Base-by-base conservation (phyloP, 2,113 vertebrate species). In the Columba janthina region DNA sequence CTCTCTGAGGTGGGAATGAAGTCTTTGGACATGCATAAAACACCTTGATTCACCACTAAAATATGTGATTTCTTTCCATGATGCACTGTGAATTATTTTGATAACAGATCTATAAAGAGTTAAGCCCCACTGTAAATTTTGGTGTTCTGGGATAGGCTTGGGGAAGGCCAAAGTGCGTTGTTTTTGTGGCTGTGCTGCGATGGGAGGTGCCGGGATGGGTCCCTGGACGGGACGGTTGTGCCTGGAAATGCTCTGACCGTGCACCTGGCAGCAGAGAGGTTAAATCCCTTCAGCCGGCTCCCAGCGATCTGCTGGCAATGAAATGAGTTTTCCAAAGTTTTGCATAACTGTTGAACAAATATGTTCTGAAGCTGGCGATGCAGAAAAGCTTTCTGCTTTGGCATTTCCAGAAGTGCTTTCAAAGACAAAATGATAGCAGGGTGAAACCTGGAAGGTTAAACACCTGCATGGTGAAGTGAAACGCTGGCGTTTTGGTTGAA, bases 321-420 rank as follows among this genome's bases (percentile, higher is more conserved):
- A 91, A 77, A 51, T 31, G 34, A 76, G 71, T 75, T 93, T 95
- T 90, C 72, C 75, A 10, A 85, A 88, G 85, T 76, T 89, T 34
- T 76, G 67, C 38, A 11, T 76, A 83, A 70, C 0, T 0, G 8
- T 85, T 91, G 71, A 56, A 61, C 28, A 38, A 53, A 17, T 67
- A 53, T 51, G 44, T 94, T 95, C 85, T 57, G 78, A 88, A 88
- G 74, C 31, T 88, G 71, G 22, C 15, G 25, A 18, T 61, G 70
- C 46, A 87, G 87, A 76, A 93, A 72, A 73, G 17, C 58, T 83
- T 76, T 93, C 34, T 69, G 29, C 32, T 73, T 65, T 70, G 79
- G 46, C 13, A 22, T 76, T 61, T 82, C 50, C 85, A 44, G 42
- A 44, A 44, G 58, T 60, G 58, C 54, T 88, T 82, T 73, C 78